Base-by-base conservation (phyloP, 2,888 invertebrate species). In the Spodoptera littoralis region DNA sequence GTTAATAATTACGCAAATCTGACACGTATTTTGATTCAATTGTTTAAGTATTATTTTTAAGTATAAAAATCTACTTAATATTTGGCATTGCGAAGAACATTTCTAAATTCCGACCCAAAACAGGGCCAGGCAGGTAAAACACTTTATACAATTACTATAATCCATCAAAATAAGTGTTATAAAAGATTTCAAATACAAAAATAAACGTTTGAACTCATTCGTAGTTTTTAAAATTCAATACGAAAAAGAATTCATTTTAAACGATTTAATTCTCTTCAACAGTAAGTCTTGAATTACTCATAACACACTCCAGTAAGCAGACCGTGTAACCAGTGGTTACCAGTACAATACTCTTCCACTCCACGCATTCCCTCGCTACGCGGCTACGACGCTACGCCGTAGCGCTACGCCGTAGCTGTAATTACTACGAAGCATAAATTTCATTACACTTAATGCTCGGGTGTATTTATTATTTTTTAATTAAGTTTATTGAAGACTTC, bases 401-500 rank as follows among this genome's bases (percentile, higher is more conserved):
- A 67, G 70, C 60, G 67, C 73, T 70, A 70, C 66, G 56, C 22
- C 70, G 60, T 73, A 65, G 69, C 56, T 8, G 51, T 59, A 69
- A 58, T 73, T 69, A 56, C 55, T 56, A 57, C 51, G 49, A 55
- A 47, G 22, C 43, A 49, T 56, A 41, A 55, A 55, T 62, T 65
- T 36, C 9, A 56, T 66, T 46, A 43, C 45, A 36, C 4, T 53
- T 52, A 53, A 36, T 47, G 24, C 11, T 43, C n/a, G 49, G 43
- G 22, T 44, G 18, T 45, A 50, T 57, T 48, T 54, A 50, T 58
- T 51, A 18, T n/a, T 55, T 55, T 55, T 48, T 54, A 13, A 63
- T 59, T 47, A 53, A 22, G 13, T 41, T 57, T 62, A 62, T 57
- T 58, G 51, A 46, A 46, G 22, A 12, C 18, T 13, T 45, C 2